Evolutionary conservation across 2,113 vertebrate genomes (phyloP), one percentile per base, ranked within the genome.

Genomic region (Daboia siamensis): DNA sequence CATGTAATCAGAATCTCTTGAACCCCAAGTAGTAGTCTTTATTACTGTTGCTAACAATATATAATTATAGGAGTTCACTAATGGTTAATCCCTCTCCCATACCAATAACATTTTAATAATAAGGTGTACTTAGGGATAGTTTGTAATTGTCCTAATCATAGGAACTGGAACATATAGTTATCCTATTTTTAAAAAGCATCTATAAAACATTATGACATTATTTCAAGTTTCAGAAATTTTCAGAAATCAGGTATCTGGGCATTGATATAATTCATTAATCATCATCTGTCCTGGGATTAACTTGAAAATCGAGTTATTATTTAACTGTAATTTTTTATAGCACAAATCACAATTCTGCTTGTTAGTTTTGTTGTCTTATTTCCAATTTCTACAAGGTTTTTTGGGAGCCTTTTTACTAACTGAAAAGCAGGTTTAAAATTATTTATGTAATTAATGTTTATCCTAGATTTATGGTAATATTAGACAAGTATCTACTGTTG

Each of bases 291-390:
- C 90, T 59, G 23, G 54, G 51, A 85, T 51, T 69, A 54, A 6
- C 90, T 90, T 93, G 91, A 55, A 84, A 59, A 59, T n/a, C n/a
- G 3, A 51, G 33, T 89, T 87, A 48, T 94, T 10, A 39, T 90
- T 94, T 93, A 44, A 46, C 93, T 23, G 1, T 74, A 55, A 51
- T 15, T 33, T 92, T 46, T 52, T 80, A 74, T 69, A 26, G 80
- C 39, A 57, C 39, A 13, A 90, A 86, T 92, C 48, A 2, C 90
- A 91, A 91, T 93, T 84, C 9, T 74, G 8, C 87, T 33, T 80
- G 93, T 33, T 51, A 44, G 23, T 91, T 93, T 51, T 64, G 44
- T 89, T 48, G 39, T 61, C 23, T 89, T 48, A 89, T 29, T 89
- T 89, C 44, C 61, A 44, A 64, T 69, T 48, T 90, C 33, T 23